Conservation (phyloP, 2,113 vertebrate genomes). For the Nymphicus hollandicus region DNA sequence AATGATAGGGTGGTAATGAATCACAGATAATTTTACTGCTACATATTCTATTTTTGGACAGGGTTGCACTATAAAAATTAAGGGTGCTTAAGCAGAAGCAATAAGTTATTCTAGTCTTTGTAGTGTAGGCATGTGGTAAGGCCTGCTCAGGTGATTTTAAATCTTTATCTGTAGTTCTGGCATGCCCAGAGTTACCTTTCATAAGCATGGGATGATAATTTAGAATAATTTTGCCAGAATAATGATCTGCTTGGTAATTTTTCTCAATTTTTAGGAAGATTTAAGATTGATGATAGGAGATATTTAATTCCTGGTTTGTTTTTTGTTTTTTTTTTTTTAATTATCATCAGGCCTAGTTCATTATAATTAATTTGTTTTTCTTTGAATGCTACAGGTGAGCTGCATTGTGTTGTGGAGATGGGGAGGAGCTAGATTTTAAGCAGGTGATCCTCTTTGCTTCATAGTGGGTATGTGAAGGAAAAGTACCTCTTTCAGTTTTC, state of each 20-base stretch:
- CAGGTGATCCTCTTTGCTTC: fast-evolving
- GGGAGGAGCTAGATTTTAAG: neutral
- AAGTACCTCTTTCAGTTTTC: neutral
- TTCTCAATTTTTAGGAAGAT: neutral
- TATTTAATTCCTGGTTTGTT: neutral
- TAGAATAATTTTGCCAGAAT: neutral
- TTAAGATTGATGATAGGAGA: neutral
- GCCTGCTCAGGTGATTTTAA: neutral
- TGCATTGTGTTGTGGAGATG: neutral
- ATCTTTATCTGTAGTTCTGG: neutral
- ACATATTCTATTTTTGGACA: neutral
- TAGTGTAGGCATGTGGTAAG: neutral
- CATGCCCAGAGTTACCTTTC: neutral
- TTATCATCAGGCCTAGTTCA: neutral
- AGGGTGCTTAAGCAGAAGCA: neutral
- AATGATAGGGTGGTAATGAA: neutral
- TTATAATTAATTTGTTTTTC: neutral
- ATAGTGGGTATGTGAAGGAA: neutral
- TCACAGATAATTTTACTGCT: neutral
- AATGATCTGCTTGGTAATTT: neutral
- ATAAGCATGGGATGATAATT: neutral
- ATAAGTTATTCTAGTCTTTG: neutral
- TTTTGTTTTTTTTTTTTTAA: neutral
- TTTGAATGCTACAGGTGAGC: neutral
- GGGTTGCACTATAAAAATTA: neutral